Evolutionary conservation across 2,797 vertebrate species (phyloP), one percentile per base, ranked within the genome.

Genomic region (Amniataba percoides): DNA sequence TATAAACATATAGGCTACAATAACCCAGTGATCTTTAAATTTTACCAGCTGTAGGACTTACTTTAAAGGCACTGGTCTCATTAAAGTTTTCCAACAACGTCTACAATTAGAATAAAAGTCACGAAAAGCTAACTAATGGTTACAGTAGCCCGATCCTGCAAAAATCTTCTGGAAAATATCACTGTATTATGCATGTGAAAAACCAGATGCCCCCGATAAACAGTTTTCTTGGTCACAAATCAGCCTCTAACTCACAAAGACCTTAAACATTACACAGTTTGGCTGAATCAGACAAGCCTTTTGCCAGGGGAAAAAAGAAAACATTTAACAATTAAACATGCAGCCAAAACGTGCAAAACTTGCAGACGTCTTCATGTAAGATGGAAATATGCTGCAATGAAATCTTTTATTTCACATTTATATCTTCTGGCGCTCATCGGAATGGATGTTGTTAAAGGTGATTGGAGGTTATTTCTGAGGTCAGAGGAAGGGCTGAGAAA

Each of bases 151-250:
- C 12, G 3, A 56, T 61, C 36, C 59, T 48, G 42, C 43, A 69
- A 48, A 74, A 45, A 53, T 43, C 48, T 3, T 80, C 69, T 80
- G 72, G 70, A 76, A 82, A 83, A 78, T 49, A 73, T 72, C 76
- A 51, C 56, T 1, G 23, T 43, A 7, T 75, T 71, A 46, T 70
- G 49, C 31, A 39, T 76, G 58, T 76, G 57, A 80, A 84, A 74
- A 82, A 55, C 70, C 88, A 83, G 80, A 89, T 81, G 80, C 65
- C 80, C 43, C 40, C 25, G 78, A 78, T 71, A 73, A 86, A 84
- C 49, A 14, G 25, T 77, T 75, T 83, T 65, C 45, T 68, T 55
- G 18, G 48, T 77, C 74, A 68, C 45, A 45, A 74, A 51, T 71
- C 74, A 66, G 63, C 57, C 61, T 69, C 25, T 52, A 60, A 68